These are phyloP conservation scores for Eupithecia abbreviata DNA, from an alignment of 2,888 invertebrate genomes.

Conservation along the genomic window DNA sequence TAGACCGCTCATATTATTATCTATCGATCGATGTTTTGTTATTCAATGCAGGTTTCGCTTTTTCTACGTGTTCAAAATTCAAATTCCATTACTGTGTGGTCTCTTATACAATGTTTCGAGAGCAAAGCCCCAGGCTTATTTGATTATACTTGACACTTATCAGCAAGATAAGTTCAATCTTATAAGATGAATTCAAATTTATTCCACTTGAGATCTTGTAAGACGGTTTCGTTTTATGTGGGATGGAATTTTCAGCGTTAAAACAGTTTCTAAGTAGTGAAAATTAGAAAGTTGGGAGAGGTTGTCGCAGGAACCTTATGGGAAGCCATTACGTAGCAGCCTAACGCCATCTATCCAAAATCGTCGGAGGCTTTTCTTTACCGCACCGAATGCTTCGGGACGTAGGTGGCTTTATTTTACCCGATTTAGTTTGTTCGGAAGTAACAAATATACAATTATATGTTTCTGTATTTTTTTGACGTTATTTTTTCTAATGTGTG, in stretches of 20 bases:
- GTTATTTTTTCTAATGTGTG: not conserved
- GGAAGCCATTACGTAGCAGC: slow-evolving; percentile 68
- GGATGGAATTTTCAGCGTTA: slow-evolving; percentile 28
- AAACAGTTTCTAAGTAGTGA: slow-evolving; percentile 39
- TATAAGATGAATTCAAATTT: slow-evolving; percentile 60
- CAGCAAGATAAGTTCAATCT: slow-evolving; percentile 52
- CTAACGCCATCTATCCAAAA: slow-evolving; percentile 82
- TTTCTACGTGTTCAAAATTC: slow-evolving; percentile 34
- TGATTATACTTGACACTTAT: slow-evolving; percentile 48
- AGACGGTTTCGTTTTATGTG: slow-evolving; percentile 41
- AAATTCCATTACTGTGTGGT: slow-evolving; percentile 36
- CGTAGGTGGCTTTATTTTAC: slow-evolving; percentile 52
- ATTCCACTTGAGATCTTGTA: slow-evolving; percentile 54
- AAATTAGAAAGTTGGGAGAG: slow-evolving; percentile 50
- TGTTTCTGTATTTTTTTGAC: not conserved
- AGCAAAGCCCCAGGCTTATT: slow-evolving; percentile 37
- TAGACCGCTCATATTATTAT: slow-evolving; percentile 1
- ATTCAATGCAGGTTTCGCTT: slow-evolving; percentile 28
- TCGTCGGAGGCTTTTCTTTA: slow-evolving; percentile 80
- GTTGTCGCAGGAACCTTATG: slow-evolving; percentile 51
- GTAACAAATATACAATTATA: not conserved
- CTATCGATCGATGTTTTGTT: slow-evolving; percentile 24
- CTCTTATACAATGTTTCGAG: slow-evolving; percentile 36
- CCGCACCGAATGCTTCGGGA: slow-evolving; percentile 78
- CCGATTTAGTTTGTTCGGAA: slow-evolving; percentile 37